Percentiles rank a stretch among this genome's conserved stretches.
These are phyloP conservation scores for Rhinogobio ventralis DNA, from an alignment of 2,797 vertebrate species.

Conservation along the genomic window DNA sequence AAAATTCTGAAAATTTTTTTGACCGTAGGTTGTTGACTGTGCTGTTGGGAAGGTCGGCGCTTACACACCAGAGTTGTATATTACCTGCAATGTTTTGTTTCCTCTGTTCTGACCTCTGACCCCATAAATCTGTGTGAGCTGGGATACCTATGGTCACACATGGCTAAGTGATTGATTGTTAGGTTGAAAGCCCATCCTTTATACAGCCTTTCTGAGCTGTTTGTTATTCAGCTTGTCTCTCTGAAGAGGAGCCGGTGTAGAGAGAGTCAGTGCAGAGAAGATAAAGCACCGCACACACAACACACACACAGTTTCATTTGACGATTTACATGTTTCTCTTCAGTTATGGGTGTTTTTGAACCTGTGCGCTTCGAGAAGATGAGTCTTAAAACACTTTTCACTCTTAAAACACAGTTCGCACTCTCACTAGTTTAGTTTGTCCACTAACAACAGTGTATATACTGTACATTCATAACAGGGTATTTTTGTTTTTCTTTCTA, in stretches of 20 bases:
- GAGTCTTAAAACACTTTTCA: background rate
- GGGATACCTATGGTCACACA: slow-evolving; percentile 44
- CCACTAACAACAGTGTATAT: background rate
- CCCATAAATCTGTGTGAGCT: slow-evolving; percentile 53
- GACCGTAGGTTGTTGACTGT: slow-evolving; percentile 51
- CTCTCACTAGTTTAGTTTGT: background rate
- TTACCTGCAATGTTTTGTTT: slow-evolving; percentile 42
- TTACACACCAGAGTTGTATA: slow-evolving; percentile 15
- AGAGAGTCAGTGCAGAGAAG: background rate
- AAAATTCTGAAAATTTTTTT: slow-evolving; percentile 9
- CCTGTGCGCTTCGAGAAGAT: background rate
- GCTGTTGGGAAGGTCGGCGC: slow-evolving; percentile 62
- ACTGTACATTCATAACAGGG: background rate
- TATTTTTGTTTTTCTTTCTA: background rate
- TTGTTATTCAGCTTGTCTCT: slow-evolving; percentile 65
- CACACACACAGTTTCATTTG: background rate
- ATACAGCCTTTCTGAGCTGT: slow-evolving; percentile 65
- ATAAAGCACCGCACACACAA: background rate
- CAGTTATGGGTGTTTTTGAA: background rate
- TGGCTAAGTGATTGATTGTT: slow-evolving; percentile 70
- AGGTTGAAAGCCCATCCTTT: slow-evolving; percentile 68
- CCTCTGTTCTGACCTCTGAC: slow-evolving; percentile 32
- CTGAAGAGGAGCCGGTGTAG: slow-evolving; percentile 19
- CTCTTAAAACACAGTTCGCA: background rate
- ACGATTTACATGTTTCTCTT: background rate